Evolutionary conservation across 2,113 vertebrate genomes (phyloP), one percentile per base, ranked within the genome.

Genomic region (Anguilla rostrata): DNA sequence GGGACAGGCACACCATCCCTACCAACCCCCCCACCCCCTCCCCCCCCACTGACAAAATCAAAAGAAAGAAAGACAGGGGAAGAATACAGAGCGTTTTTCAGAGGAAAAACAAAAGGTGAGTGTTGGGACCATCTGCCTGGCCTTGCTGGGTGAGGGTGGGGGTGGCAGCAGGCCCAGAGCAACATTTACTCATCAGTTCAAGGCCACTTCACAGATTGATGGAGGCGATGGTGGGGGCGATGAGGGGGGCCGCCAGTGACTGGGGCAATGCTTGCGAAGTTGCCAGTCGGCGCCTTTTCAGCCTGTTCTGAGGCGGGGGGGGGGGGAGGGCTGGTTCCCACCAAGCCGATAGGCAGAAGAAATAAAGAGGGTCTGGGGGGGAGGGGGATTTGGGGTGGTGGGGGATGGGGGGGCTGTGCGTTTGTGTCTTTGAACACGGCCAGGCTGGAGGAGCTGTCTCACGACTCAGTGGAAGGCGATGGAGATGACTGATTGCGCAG

Each of bases 401-500:
- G 81, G 34, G 39, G 89, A 88, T 79, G 53, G 81, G 34, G 39
- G 83, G 82, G 0, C 87, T 5, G 56, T 8, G 56, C 20, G 71
- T 34, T 75, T 4, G 71, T 7, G 71, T 29, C 71, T 49, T 86
- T 88, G 40, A 26, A 88, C 85, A 87, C 85, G 78, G 89, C 81
- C 0, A 29, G 85, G 88, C 87, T 93, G 91, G 87, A 89, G 88
- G 92, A 94, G 95, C 94, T 93, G 94, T 94, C 94, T 93, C 89
- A 88, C 88, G 85, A 91, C 60, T 94, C 92, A 93, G 83, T 92
- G 90, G 92, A 90, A 92, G 92, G 93, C 94, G n/a, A 93, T 92
- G 93, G 95, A 95, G 94, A 95, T 96, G 96, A 96, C 93, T 95
- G 96, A 97, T 96, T 96, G 94, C 92, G 88, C 90, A 87, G n/a